These are phyloP conservation scores for Rhinichthys osculus DNA, from an alignment of 2,797 vertebrate species.

Conservation along the genomic window DNA sequence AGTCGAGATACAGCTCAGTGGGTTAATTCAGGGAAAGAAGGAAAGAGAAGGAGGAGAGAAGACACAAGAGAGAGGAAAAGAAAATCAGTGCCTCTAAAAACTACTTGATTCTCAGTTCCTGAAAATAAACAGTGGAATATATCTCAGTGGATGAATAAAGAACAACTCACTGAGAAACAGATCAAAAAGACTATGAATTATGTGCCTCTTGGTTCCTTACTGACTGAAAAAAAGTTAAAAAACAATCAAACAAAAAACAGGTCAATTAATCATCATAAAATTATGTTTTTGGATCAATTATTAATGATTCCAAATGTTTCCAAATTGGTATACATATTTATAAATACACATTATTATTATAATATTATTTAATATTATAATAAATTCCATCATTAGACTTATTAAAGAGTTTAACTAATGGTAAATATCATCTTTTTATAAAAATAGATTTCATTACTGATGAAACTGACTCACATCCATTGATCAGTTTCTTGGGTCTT, in stretches of 20 bases:
- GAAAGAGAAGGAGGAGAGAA: constrained; percentile 44
- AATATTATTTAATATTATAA: neutral
- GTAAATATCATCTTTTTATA: neutral
- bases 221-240: neutral
- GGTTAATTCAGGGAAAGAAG: constrained; percentile 60
- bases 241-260: neutral
- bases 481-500: neutral
- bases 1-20: constrained; percentile 19
- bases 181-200: constrained; percentile 18
- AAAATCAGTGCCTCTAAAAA: constrained; percentile 31
- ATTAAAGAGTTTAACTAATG: constrained; percentile 6
- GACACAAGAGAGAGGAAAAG: constrained; percentile 30
- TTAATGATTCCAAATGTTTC: neutral
- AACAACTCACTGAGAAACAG: neutral
- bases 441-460: constrained; percentile 7
- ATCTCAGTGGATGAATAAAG: constrained; percentile 33
- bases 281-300: neutral
- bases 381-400: neutral
- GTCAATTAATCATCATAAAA: neutral
- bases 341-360: neutral
- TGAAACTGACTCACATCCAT: neutral
- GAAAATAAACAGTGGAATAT: constrained; percentile 32
- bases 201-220: neutral
- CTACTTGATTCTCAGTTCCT: constrained; percentile 27
- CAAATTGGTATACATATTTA: neutral